Conservation (phyloP, 1,140 invertebrate species). For the Macrocentrus cingulum region DNA sequence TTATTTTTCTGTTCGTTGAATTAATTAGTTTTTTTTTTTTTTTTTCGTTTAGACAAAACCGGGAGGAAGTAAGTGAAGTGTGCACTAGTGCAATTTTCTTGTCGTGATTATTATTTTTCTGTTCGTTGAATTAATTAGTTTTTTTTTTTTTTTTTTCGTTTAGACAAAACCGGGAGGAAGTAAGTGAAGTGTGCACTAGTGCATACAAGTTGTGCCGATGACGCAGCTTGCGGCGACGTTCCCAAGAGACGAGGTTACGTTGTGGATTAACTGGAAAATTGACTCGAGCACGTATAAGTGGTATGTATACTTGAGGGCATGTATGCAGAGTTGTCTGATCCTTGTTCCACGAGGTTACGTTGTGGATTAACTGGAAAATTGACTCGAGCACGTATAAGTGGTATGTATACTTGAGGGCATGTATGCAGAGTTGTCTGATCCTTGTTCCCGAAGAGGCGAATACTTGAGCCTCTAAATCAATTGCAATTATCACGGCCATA, state of each 20-base stretch:
- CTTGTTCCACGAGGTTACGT: slow-evolving; percentile 16
- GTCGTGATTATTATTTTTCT: slow-evolving; percentile 31
- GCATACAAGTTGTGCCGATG: slow-evolving; percentile 59
- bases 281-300: slow-evolving; percentile 33
- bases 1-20: no score
- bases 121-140: no score
- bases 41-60: slow-evolving; percentile 32
- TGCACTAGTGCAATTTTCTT: slow-evolving; percentile 38
- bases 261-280: slow-evolving; percentile 44
- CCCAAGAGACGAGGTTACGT: slow-evolving; percentile 56
- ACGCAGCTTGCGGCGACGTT: slow-evolving; percentile 60
- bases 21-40: slow-evolving; percentile 24
- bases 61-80: slow-evolving; percentile 34
- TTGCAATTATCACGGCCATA: slow-evolving; percentile 16
- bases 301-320: no score
- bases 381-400: no score
- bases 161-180: slow-evolving; percentile 35
- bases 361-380: no score
- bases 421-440: background rate
- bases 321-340: no score
- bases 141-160: slow-evolving; percentile 23
- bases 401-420: background rate
- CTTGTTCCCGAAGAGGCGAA: slow-evolving; percentile 7
- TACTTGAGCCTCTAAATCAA: background rate
- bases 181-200: slow-evolving; percentile 42